These are phyloP conservation scores for Rhinogobius similis DNA, from an alignment of 2,113 vertebrate species.

Conservation along the genomic window DNA sequence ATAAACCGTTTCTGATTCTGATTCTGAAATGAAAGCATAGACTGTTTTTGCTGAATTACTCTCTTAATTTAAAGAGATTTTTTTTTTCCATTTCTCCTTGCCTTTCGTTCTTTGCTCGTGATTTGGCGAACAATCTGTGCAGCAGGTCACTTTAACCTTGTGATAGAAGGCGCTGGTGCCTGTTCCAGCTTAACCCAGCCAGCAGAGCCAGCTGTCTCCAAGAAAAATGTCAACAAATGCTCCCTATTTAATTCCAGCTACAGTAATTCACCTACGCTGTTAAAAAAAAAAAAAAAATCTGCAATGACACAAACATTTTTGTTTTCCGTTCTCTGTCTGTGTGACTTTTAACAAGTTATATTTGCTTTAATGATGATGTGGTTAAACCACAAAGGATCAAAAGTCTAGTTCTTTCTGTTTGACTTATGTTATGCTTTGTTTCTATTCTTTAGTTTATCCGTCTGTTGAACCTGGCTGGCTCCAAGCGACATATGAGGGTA, in stretches of 20 bases:
- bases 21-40: conserved; percentile 11
- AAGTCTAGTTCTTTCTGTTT: conserved; percentile 9
- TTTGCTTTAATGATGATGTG: conserved; percentile 1
- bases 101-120: conserved; percentile 48
- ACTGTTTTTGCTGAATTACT: conserved; percentile 9
- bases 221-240: conserved; percentile 56
- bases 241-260: conserved; percentile 30
- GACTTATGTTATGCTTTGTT: conserved; percentile 8
- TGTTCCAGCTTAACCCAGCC: conserved; percentile 54
- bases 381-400: conserved; percentile 7
- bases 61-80: conserved; percentile 22
- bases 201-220: conserved; percentile 45
- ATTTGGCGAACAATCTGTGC: conserved; percentile 61
- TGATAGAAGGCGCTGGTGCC: conserved; percentile 59
- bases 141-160: conserved; percentile 79
- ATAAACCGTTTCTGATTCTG: too few species aligned
- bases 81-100: conserved; percentile 57
- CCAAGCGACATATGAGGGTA: conserved; percentile 92
- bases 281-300: too few species aligned
- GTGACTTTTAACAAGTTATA: neutral
- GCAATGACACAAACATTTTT: too few species aligned
- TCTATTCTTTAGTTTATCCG: conserved; percentile 82
- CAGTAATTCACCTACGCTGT: neutral
- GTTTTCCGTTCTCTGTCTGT: neutral
- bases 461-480: conserved; percentile 96